Percentiles rank a stretch among this genome's conserved stretches.
These are phyloP conservation scores for Corythornis cristatus DNA, from an alignment of 2,113 vertebrate genomes.

Conservation along the genomic window DNA sequence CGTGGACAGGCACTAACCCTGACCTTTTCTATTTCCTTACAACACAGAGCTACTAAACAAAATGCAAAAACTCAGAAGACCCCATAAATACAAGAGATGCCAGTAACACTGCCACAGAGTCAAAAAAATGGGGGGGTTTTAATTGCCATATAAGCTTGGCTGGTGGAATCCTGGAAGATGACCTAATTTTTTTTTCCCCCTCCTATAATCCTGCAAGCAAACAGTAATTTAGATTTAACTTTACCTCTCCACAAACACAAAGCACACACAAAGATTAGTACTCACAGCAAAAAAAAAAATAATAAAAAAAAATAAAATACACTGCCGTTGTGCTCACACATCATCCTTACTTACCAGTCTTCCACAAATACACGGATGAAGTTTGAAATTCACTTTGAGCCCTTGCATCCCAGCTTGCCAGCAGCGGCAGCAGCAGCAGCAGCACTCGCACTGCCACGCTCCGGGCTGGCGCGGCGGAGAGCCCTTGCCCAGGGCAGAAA, in stretches of 20 bases:
- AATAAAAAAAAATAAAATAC: too few relatives aligned
- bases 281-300: not conserved
- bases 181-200: not conserved
- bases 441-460: conserved; percentile 72
- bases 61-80: not conserved
- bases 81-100: not conserved
- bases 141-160: not conserved
- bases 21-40: not conserved
- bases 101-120: not conserved
- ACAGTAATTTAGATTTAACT: conserved; percentile 29
- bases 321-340: not conserved
- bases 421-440: conserved; percentile 77
- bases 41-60: not conserved
- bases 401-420: conserved; percentile 69
- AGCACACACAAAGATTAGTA: not conserved
- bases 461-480: not conserved
- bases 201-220: not conserved
- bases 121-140: not conserved
- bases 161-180: not conserved
- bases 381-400: conserved; percentile 83
- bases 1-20: not conserved
- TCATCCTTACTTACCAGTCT: conserved; percentile 85
- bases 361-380: conserved; percentile 91
- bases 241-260: not conserved
- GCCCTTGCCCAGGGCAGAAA: conserved; percentile 54